Evolutionary conservation across 1,140 invertebrate species (phyloP), one percentile per base, ranked within the genome.

Genomic region (Copidosoma floridanum): DNA sequence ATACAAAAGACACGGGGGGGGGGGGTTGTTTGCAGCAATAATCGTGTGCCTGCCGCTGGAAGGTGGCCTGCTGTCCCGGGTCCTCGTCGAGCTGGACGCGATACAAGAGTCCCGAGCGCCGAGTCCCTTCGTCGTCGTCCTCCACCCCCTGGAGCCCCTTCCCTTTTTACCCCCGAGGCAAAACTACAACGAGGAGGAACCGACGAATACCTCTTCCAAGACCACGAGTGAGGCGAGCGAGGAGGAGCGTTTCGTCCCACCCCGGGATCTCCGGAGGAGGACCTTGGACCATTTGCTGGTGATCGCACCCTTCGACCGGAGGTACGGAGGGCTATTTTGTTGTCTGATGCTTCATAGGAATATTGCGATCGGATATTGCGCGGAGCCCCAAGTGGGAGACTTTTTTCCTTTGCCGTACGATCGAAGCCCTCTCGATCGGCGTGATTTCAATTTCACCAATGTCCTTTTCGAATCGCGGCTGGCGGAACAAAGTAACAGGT

Each of bases 11-110:
- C n/a, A n/a, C n/a, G n/a, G n/a, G n/a, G n/a, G n/a, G n/a, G n/a
- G n/a, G n/a, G n/a, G 29, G 29, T 14, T 46, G 40, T 50, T 16
- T 10, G 24, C 69, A 78, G 76, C 68, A 0, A 75, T 78, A 23
- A 68, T 82, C 1, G 65, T 82, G 4, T 82, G 80, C 57, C 64
- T 81, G 46, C 81, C 81, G 20, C 55, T 77, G 50, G 72, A 77
- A 35, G 73, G 76, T 29, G 69, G 75, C 20, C 70, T 76, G 16
- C 71, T 72, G 10, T 71, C 69, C 21, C 68, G 69, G 12, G 74
- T 78, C 1, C 68, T 80, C 10, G 61, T 60, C 26, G 76, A 81
- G 40, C 61, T 81, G 23, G 76, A 79, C 57, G 60, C 65, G 11
- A 70, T 76, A 16, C 75, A 74, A 48, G 65, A 74, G 47, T 66